Percentiles rank a stretch among this genome's conserved stretches.
phyloP scores from a whole-genome alignment of 2,888 invertebrate species.

The Acanthosepion esculentum region DNA sequence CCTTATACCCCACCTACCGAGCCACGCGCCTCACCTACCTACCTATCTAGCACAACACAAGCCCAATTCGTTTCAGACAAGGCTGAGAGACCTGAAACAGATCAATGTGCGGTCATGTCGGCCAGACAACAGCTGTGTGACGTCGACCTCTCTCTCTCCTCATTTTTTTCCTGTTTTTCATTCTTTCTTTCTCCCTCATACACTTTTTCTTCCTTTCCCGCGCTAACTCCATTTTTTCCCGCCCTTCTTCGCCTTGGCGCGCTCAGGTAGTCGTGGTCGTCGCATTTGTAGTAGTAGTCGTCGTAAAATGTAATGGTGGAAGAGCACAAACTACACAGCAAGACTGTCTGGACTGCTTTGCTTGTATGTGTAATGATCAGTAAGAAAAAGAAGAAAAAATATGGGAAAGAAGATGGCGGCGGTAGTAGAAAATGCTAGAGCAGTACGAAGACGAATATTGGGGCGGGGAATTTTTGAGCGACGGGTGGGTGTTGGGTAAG shows the following conservation, averaged over 20 bases:
- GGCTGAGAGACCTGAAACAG: not conserved
- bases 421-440: not conserved
- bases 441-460: not conserved
- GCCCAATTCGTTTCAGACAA: not conserved
- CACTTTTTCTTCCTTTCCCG: not conserved
- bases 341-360: not conserved
- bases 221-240: conserved; percentile 23
- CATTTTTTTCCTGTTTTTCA: not conserved
- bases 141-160: not conserved
- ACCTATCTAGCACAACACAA: not conserved
- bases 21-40: not conserved
- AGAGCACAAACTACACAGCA: not conserved
- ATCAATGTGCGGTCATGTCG: conserved; percentile 15
- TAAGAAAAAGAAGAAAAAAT: not conserved
- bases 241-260: not conserved
- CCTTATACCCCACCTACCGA: not conserved
- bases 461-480: not conserved
- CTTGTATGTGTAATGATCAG: not conserved
- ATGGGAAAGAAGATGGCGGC: not conserved
- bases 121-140: conserved; percentile 22
- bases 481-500: not conserved
- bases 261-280: not conserved
- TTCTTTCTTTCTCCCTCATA: not conserved
- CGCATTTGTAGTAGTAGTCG: not conserved
- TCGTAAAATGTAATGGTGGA: not conserved